A percentile compares a stretch with the other conserved stretches of the same genome.
Conservation (phyloP, 1,140 invertebrate species). For the Brachionus rotundiformis region DNA sequence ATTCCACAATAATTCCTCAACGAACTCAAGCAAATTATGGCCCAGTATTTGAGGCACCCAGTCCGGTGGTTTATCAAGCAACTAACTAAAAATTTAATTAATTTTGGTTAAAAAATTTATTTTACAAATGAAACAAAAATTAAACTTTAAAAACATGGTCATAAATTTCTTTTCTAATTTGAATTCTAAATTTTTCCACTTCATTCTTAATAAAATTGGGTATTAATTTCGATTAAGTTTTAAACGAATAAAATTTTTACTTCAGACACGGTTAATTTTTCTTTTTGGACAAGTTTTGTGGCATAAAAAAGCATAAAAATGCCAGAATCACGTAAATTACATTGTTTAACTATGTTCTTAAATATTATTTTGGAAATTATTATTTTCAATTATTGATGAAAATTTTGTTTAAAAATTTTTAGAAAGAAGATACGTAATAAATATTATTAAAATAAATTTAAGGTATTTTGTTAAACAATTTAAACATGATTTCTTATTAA, state of each 20-base stretch:
- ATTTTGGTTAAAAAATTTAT: neutral
- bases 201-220: neutral
- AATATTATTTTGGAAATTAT: neutral
- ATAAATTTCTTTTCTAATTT: conserved; percentile 4
- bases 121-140: neutral
- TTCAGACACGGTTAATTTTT: neutral
- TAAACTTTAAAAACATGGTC: neutral
- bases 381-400: too few relatives aligned
- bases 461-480: too few relatives aligned
- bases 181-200: neutral
- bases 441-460: too few relatives aligned
- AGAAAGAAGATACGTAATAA: too few relatives aligned
- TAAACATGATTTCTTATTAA: too few relatives aligned
- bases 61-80: neutral
- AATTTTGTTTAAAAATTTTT: too few relatives aligned
- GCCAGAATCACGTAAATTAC: neutral
- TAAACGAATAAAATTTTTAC: neutral
- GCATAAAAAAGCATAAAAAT: conserved; percentile 9
- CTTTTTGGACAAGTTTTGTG: neutral
- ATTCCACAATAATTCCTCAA: neutral
- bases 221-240: neutral
- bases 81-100: neutral
- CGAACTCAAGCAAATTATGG: neutral
- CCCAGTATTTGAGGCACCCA: neutral
- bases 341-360: neutral